Evolutionary conservation across 2,113 vertebrate genomes (phyloP).

Genomic region (Lethenteron camtschaticum): DNA sequence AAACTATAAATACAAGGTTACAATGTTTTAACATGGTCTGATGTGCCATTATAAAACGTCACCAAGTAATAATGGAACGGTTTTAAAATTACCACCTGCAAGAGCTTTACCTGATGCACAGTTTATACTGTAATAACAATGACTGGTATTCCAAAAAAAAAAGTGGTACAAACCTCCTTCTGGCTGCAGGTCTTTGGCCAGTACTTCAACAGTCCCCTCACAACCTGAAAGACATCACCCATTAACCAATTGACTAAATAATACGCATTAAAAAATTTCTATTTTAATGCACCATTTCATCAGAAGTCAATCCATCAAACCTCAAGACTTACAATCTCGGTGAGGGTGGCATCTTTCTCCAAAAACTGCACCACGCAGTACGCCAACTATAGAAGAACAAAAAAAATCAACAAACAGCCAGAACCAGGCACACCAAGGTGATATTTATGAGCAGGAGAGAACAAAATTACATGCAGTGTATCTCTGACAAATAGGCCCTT

Average conservation of each 20-base stretch:
- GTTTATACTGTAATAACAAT: too few species aligned
- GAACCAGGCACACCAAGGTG: constrained; percentile 2
- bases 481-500: too few species aligned
- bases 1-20: too few species aligned
- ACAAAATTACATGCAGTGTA: neutral
- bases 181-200: constrained; percentile 98
- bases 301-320: neutral
- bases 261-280: neutral
- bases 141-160: too few species aligned
- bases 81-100: too few species aligned
- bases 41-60: too few species aligned
- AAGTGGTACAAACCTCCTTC: constrained; percentile 46
- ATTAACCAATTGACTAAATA: neutral
- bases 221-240: constrained; percentile 33
- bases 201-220: constrained; percentile 76
- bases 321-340: constrained; percentile 58
- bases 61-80: too few species aligned
- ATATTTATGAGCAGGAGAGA: neutral
- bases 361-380: constrained; percentile 97
- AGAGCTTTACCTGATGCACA: too few species aligned
- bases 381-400: constrained; percentile 43
- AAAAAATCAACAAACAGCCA: constrained; percentile 13
- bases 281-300: neutral
- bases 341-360: constrained; percentile 89
- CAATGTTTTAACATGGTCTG: too few species aligned